These are phyloP conservation scores for Akabosia matsudoensis DNA, from an alignment of 1,140 invertebrate species.

Conservation along the genomic window DNA sequence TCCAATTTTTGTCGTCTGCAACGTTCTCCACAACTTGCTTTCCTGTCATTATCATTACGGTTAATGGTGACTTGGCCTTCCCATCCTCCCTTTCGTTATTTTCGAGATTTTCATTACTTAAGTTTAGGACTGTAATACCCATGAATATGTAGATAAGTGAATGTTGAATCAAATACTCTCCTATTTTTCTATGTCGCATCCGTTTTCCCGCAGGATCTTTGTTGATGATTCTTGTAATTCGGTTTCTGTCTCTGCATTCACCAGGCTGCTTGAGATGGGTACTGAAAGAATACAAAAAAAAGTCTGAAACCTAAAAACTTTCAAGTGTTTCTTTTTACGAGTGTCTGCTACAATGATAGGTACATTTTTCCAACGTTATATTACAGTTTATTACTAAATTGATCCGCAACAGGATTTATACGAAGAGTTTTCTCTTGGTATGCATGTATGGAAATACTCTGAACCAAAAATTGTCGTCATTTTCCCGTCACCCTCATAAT, in stretches of 20 bases:
- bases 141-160: too few species aligned
- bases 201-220: slow-evolving; percentile 9
- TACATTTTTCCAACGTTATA: background rate
- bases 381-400: background rate
- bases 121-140: too few species aligned
- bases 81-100: background rate
- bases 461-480: slow-evolving; percentile 1
- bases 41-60: slow-evolving; percentile 43
- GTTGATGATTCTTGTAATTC: slow-evolving; percentile 19
- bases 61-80: slow-evolving; percentile 31
- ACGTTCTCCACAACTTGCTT: slow-evolving; percentile 9
- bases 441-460: background rate
- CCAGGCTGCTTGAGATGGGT: background rate
- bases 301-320: background rate
- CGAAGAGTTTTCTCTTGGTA: background rate
- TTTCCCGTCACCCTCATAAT: background rate
- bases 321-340: background rate
- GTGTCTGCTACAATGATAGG: background rate
- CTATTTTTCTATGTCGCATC: background rate
- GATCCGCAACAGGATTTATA: background rate
- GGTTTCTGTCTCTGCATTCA: slow-evolving; percentile 8
- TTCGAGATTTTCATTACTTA: background rate
- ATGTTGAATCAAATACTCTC: too few species aligned
- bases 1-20: background rate
- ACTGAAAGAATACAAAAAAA: too few species aligned